These are phyloP conservation scores for Lutjanus argentimaculatus DNA, from an alignment of 2,797 vertebrate species.

Conservation along the genomic window DNA sequence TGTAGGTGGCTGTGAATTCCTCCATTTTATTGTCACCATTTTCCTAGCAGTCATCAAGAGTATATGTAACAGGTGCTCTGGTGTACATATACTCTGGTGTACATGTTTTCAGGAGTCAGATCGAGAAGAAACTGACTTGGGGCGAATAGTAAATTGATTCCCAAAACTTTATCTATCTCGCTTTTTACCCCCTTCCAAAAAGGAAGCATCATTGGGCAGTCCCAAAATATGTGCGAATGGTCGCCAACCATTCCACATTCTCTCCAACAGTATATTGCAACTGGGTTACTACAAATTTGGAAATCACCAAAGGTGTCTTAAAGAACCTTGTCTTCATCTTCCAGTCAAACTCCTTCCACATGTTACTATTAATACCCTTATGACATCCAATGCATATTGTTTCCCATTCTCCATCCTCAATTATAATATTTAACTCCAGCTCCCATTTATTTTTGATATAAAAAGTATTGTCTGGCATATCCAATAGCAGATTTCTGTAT, in stretches of 20 bases:
- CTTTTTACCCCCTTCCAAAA: neutral
- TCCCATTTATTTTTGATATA: neutral
- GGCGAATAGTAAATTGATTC: neutral
- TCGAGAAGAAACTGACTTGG: neutral
- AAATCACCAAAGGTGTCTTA: neutral
- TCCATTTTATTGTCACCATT: neutral
- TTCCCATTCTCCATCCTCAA: neutral
- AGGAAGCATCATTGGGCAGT: neutral
- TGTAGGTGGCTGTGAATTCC: neutral
- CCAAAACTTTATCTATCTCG: neutral
- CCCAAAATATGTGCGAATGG: neutral
- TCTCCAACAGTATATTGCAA: neutral
- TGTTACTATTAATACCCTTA: neutral
- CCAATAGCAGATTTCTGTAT: neutral
- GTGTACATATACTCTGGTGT: too few relatives aligned
- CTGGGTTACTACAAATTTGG: neutral
- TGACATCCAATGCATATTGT: conserved; percentile 2
- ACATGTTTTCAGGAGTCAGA: too few relatives aligned
- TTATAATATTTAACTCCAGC: too few relatives aligned
- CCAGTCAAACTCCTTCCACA: neutral
- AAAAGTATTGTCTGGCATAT: neutral
- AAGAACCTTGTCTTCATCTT: neutral
- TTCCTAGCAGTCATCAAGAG: neutral
- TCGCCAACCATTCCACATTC: neutral
- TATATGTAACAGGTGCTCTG: neutral